Conservation (phyloP, 2,797 vertebrate genomes). For the Clarias pachynema region DNA sequence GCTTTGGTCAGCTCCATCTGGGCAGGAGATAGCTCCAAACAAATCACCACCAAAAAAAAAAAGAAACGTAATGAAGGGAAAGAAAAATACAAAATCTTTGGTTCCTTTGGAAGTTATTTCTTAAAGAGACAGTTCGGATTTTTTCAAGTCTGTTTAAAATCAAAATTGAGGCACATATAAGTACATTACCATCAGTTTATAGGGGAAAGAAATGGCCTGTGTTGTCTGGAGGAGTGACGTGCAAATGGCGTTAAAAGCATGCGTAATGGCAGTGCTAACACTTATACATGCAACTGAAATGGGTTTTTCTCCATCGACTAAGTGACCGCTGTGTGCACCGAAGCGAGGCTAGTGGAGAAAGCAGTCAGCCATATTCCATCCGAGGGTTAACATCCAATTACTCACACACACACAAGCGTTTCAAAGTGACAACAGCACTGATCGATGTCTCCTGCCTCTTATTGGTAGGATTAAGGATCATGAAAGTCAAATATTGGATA, state of each 20-base stretch:
- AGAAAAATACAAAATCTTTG: no score
- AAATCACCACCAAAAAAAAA: no score
- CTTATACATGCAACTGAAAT: conserved; percentile 19
- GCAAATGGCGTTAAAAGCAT: conserved; percentile 26
- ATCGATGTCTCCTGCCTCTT: neutral
- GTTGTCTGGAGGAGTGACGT: conserved; percentile 17
- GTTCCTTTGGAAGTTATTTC: no score
- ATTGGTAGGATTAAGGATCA: conserved; percentile 62
- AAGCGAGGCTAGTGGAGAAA: conserved; percentile 11
- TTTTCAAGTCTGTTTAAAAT: no score
- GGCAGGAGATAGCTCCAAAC: no score
- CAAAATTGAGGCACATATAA: no score
- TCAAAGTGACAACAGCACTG: conserved; percentile 11
- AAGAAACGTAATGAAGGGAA: no score
- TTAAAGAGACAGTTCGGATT: no score
- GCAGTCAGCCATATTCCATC: conserved; percentile 48
- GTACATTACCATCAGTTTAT: neutral
- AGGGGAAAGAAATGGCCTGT: conserved; percentile 15
- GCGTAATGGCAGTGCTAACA: conserved; percentile 5
- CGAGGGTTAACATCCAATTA: conserved; percentile 1
- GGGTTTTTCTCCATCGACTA: conserved; percentile 6
- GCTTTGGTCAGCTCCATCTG: no score
- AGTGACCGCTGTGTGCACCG: conserved; percentile 4
- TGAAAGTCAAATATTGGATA: conserved; percentile 66
- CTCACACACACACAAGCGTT: conserved; percentile 19